These are phyloP conservation scores for Glandiceps talaboti DNA, from an alignment of 53 echinoderm and acorn worm genomes.

Conservation along the genomic window DNA sequence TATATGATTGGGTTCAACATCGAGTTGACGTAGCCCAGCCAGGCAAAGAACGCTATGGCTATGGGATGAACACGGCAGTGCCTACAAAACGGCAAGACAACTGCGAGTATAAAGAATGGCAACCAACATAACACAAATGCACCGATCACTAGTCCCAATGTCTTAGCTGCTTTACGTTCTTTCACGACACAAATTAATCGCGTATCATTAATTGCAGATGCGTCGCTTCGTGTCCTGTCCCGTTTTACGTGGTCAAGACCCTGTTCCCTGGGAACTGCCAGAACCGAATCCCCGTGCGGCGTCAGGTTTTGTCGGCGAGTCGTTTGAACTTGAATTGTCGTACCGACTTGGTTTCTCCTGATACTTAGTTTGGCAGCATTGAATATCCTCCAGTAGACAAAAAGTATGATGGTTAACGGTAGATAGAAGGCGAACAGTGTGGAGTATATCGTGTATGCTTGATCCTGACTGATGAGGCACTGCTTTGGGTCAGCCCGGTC, in stretches of 20 bases:
- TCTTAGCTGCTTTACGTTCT: slow-evolving; percentile 77
- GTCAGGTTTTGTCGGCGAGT: neutral
- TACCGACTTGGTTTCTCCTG: neutral
- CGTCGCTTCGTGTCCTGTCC: neutral
- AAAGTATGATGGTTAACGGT: slow-evolving; percentile 82
- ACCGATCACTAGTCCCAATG: slow-evolving; percentile 74
- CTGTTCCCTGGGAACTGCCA: neutral
- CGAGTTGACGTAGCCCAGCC: slow-evolving; percentile 95
- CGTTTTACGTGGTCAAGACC: neutral
- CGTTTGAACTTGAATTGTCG: neutral
- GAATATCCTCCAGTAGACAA: slow-evolving; percentile 63
- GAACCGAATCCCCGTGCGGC: neutral
- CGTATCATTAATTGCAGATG: neutral
- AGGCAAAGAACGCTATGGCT: slow-evolving; percentile 41
- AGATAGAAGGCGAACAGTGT: slow-evolving; percentile 89
- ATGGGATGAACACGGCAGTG: slow-evolving; percentile 21
- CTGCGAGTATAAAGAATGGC: slow-evolving; percentile 70
- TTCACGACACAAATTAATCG: neutral
- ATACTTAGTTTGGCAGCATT: slow-evolving; percentile 48
- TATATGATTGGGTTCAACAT: slow-evolving; percentile 82
- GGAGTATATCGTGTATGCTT: slow-evolving; percentile 62
- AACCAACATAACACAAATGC: slow-evolving; percentile 82
- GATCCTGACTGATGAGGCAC: slow-evolving; percentile 45
- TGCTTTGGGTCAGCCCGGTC: slow-evolving; percentile 7
- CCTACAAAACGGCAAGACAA: slow-evolving; percentile 64